Percentiles rank a stretch among this genome's conserved stretches.
phyloP scores from a whole-genome alignment of 2,888 invertebrate species.

The Formica aserva region DNA sequence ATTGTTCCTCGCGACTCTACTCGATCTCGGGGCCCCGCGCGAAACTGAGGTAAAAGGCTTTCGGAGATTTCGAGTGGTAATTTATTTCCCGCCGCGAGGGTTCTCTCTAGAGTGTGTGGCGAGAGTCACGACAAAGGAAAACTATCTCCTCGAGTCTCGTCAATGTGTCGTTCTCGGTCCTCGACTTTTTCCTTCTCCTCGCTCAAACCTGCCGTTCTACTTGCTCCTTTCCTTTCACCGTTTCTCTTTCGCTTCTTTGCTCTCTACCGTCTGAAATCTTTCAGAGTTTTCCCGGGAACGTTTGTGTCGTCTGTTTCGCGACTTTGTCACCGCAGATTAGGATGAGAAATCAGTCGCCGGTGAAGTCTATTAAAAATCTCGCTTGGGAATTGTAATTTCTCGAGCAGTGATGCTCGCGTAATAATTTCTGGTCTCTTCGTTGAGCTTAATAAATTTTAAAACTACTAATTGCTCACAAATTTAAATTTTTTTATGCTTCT shows the following conservation, averaged over 20 bases:
- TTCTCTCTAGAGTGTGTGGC: constrained; percentile 72
- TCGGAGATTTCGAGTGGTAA: constrained; percentile 78
- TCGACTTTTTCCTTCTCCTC: constrained; percentile 36
- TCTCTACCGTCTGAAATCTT: constrained; percentile 22
- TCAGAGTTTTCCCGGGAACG: constrained; percentile 29
- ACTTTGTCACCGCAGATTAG: constrained; percentile 72
- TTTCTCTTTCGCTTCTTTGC: constrained; percentile 35
- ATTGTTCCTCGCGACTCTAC: constrained; percentile 67
- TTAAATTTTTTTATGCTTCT: neutral
- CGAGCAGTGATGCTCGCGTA: constrained; percentile 2
- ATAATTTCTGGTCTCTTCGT: neutral
- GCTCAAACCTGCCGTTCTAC: neutral
- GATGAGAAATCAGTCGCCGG: constrained; percentile 67
- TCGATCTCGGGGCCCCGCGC: constrained; percentile 61
- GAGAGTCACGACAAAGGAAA: constrained; percentile 73
- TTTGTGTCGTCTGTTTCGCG: constrained; percentile 46
- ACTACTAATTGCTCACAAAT: constrained; percentile 17
- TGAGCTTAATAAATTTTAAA: neutral
- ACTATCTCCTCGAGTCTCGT: constrained; percentile 72
- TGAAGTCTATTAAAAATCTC: constrained; percentile 64
- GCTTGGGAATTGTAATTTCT: neutral
- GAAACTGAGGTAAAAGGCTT: constrained; percentile 72
- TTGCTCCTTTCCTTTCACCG: constrained; percentile 1
- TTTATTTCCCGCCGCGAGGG: constrained; percentile 75
- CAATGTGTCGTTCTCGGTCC: constrained; percentile 67